phyloP scores from a whole-genome alignment of 1,140 invertebrate species.

The Cyclina sinensis region DNA sequence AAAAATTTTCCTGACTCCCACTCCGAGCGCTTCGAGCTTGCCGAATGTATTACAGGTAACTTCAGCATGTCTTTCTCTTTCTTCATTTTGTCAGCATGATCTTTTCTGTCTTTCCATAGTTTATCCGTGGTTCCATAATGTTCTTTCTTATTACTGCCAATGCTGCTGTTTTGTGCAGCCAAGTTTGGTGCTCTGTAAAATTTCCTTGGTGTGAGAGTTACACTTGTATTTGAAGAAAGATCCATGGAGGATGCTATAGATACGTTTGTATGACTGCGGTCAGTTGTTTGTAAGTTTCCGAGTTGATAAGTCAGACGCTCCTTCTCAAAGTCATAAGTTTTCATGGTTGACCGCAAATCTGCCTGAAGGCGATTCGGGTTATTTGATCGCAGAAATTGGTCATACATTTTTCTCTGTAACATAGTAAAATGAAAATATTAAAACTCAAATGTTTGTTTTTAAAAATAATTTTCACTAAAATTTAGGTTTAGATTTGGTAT shows the following conservation, averaged over 20 bases:
- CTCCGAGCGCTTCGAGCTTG: slow-evolving; percentile 53
- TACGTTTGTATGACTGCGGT: slow-evolving; percentile 32
- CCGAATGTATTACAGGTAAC: slow-evolving; percentile 62
- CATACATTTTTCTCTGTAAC: slow-evolving; percentile 39
- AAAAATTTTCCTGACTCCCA: slow-evolving; percentile 64
- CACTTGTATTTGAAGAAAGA: slow-evolving; percentile 1
- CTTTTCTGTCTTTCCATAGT: slow-evolving; percentile 53
- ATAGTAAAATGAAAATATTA: no score
- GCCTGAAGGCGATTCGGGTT: slow-evolving; percentile 72
- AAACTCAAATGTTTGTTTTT: no score
- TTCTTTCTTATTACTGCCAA: not conserved
- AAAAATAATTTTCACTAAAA: no score
- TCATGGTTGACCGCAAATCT: slow-evolving; percentile 76
- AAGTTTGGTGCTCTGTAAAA: slow-evolving; percentile 72
- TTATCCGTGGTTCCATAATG: not conserved
- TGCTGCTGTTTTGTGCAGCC: not conserved
- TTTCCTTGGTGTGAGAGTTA: slow-evolving; percentile 28
- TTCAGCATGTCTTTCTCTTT: slow-evolving; percentile 61
- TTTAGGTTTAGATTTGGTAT: no score
- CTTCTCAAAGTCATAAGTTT: slow-evolving; percentile 72
- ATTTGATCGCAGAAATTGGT: slow-evolving; percentile 32
- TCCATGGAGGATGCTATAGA: slow-evolving; percentile 41
- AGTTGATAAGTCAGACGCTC: slow-evolving; percentile 73
- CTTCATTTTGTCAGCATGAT: slow-evolving; percentile 53
- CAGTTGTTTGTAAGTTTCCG: slow-evolving; percentile 52